A percentile compares a stretch with the other conserved stretches of the same genome.
Conservation (phyloP, 2,888 invertebrate genomes). For the Gymnocheta viridis region DNA sequence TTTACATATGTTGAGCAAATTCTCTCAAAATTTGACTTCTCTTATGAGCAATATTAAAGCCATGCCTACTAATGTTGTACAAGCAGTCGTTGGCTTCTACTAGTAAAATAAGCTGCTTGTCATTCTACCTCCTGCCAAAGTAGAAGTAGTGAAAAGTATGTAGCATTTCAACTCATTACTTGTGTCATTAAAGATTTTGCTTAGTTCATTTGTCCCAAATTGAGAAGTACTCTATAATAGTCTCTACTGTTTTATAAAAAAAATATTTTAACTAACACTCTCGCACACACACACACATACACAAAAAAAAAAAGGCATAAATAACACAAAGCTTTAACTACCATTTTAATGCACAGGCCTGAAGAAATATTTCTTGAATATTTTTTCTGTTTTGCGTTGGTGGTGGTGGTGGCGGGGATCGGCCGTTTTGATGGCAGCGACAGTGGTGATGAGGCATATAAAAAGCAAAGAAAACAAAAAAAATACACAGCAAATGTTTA, state of each 20-base stretch:
- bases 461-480: not conserved
- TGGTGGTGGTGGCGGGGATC: conserved; percentile 32
- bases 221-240: not conserved
- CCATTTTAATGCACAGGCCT: conserved; percentile 35
- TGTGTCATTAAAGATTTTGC: no score
- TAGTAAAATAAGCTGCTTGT: no score
- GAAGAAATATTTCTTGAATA: conserved; percentile 17
- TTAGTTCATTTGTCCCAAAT: not conserved
- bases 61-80: no score
- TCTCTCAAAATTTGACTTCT: no score
- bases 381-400: conserved; percentile 5
- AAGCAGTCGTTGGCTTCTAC: no score
- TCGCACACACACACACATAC: not conserved
- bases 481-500: conserved; percentile 20
- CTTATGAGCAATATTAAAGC: no score
- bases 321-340: conserved; percentile 13
- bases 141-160: no score
- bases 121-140: no score
- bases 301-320: not conserved
- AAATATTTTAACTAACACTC: not conserved
- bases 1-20: no score
- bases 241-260: not conserved
- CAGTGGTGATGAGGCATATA: conserved; percentile 39
- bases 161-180: no score
- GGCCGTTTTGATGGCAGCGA: conserved; percentile 30